A percentile compares a stretch with the other conserved stretches of the same genome.
Evolutionary conservation across 2,888 invertebrate genomes (phyloP).

Genomic region (Polydrusus pterygomalis): DNA sequence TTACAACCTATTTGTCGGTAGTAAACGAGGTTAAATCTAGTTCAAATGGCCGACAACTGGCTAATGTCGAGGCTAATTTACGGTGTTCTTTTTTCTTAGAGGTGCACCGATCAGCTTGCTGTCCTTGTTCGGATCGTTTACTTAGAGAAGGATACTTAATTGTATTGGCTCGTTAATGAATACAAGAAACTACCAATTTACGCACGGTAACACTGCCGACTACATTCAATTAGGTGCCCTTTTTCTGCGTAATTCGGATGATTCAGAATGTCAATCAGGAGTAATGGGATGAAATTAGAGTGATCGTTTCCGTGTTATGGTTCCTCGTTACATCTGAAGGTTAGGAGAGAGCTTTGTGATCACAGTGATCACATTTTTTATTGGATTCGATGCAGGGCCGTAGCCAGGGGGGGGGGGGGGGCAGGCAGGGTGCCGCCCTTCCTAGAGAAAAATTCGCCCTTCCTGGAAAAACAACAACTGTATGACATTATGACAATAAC

Average conservation of each 20-base stretch:
- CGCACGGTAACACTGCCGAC: not conserved
- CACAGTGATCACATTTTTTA: too few species aligned
- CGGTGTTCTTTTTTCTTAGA: not conserved
- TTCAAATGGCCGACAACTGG: constrained; percentile 25
- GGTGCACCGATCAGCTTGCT: too few species aligned
- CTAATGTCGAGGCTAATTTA: constrained; percentile 36
- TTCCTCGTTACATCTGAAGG: not conserved
- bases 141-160: too few species aligned
- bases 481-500: too few species aligned
- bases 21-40: constrained; percentile 35
- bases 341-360: not conserved
- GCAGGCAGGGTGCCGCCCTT: too few species aligned
- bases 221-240: constrained; percentile 19
- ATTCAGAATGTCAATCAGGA: constrained; percentile 28
- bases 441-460: too few species aligned
- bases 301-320: constrained; percentile 16
- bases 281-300: constrained; percentile 16
- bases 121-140: too few species aligned
- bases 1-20: constrained; percentile 29
- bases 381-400: too few species aligned
- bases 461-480: too few species aligned
- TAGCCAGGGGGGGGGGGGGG: too few species aligned
- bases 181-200: not conserved
- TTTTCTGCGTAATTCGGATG: constrained; percentile 21
- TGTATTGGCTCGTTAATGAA: too few species aligned